These are phyloP conservation scores for Caenorhabditis sinica DNA, from an alignment of 2,888 invertebrate genomes.

Conservation along the genomic window DNA sequence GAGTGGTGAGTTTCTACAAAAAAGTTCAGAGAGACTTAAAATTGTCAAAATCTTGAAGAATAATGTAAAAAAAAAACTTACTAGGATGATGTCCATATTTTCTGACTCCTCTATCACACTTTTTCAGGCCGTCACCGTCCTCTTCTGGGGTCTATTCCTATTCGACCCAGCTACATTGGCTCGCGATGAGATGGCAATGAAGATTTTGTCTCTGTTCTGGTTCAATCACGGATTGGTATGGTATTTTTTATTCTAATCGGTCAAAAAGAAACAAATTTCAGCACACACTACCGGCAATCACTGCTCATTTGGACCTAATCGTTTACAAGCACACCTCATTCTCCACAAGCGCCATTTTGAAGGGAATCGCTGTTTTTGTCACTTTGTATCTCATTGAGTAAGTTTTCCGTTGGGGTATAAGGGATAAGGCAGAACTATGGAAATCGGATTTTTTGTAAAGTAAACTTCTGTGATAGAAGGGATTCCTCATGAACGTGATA, in stretches of 20 bases:
- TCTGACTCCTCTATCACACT: neutral
- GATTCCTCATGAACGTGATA: too few relatives aligned
- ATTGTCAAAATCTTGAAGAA: too few relatives aligned
- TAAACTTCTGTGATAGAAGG: too few relatives aligned
- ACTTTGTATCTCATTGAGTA: slow-evolving; percentile 77
- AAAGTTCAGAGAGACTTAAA: neutral
- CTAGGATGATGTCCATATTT: neutral
- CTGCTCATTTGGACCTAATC: slow-evolving; percentile 76
- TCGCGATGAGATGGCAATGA: slow-evolving; percentile 74
- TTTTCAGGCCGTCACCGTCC: slow-evolving; percentile 78
- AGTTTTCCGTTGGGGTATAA: slow-evolving; percentile 41
- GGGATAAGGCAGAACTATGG: neutral
- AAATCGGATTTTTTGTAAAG: neutral
- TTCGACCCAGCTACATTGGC: slow-evolving; percentile 77
- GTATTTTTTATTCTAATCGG: neutral
- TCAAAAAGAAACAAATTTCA: slow-evolving; percentile 60
- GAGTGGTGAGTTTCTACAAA: slow-evolving; percentile 59
- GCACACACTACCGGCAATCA: slow-evolving; percentile 80
- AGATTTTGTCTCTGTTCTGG: slow-evolving; percentile 73
- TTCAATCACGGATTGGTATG: slow-evolving; percentile 81
- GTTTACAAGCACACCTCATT: slow-evolving; percentile 74
- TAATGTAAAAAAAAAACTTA: too few relatives aligned
- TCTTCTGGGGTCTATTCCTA: slow-evolving; percentile 80
- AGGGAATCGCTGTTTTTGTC: slow-evolving; percentile 68
- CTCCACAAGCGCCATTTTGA: slow-evolving; percentile 57